Base-by-base conservation (phyloP, 2,113 vertebrate genomes). In the Potamarius usumacintae region DNA sequence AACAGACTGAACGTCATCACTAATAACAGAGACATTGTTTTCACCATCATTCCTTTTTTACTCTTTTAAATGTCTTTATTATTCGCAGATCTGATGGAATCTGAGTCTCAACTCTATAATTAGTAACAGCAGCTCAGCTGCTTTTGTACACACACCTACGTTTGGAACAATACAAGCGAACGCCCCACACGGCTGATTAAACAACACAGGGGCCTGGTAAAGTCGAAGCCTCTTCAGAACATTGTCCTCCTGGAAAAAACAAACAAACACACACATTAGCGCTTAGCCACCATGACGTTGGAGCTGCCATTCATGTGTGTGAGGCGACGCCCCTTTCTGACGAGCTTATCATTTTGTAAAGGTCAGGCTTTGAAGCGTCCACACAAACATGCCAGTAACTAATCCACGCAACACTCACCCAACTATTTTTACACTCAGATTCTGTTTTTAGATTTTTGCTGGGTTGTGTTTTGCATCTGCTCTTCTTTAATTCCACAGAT, bases 341-440 rank as follows among this genome's bases (percentile, higher is more conserved):
- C 69, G 22, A 71, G 22, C 14, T 11, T 12, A 74, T 62, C 77
- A 22, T 86, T 83, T 79, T 30, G 42, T 34, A 90, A 89, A 88
- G 79, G 89, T 86, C 80, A 90, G 18, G 17, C 87, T 80, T 90
- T 79, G 71, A 85, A 18, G 10, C 20, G 5, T 55, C 25, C 11
- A 53, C n/a, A 85, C 57, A 89, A 85, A 82, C 69, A 69, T 60
- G 74, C 55, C 11, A n/a, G 20, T 0, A 69, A 18, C 42, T 65
- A 87, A 85, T n/a, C 72, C 52, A 18, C 71, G 53, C 18, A 48
- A 11, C 0, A 27, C 71, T 71, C 34, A 74, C 34, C 4, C 1
- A 42, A 34, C 86, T 83, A 78, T 83, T 57, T 84, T 81, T 74
- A 84, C 22, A 12, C 2, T 10, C 52, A 0, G 2, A 8, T 17